Evolutionary conservation across 2,113 vertebrate genomes (phyloP).

Genomic region (Kryptolebias marmoratus): DNA sequence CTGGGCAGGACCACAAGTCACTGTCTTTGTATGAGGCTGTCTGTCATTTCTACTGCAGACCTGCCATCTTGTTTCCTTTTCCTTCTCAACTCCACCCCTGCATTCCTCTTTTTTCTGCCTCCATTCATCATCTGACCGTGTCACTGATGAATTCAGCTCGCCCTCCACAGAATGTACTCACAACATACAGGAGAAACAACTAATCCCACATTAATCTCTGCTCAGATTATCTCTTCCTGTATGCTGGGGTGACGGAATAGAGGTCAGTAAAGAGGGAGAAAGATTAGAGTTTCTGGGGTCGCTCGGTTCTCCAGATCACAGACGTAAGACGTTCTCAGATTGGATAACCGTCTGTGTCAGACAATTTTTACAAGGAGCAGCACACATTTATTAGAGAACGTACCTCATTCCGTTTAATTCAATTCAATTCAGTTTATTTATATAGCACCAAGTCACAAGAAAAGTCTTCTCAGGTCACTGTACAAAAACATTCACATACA

Average conservation of each 20-base stretch:
- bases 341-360: constrained; percentile 1
- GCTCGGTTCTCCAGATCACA: constrained; percentile 32
- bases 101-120: constrained; percentile 4
- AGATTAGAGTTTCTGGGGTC: constrained; percentile 50
- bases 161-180: constrained; percentile 25
- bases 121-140: constrained; percentile 25
- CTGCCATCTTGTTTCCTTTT: constrained; percentile 42
- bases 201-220: constrained; percentile 72
- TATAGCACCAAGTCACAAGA: too few relatives aligned
- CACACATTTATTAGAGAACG: constrained; percentile 1
- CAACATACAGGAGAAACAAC: constrained; percentile 52
- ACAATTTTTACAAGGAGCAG: background rate
- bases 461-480: too few relatives aligned
- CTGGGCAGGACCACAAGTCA: constrained; percentile 6
- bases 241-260: constrained; percentile 30
- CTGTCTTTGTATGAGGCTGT: constrained; percentile 10
- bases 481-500: too few relatives aligned
- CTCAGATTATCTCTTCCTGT: constrained; percentile 62
- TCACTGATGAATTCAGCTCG: constrained; percentile 14
- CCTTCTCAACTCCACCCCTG: constrained; percentile 17
- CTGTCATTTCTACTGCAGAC: constrained; percentile 21
- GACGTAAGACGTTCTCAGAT: constrained; percentile 21
- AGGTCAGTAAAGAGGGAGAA: constrained; percentile 19
- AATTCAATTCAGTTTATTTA: too few relatives aligned
- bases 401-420: background rate